These are phyloP conservation scores for Alectura lathami DNA, from an alignment of 2,113 vertebrate species.

Conservation along the genomic window DNA sequence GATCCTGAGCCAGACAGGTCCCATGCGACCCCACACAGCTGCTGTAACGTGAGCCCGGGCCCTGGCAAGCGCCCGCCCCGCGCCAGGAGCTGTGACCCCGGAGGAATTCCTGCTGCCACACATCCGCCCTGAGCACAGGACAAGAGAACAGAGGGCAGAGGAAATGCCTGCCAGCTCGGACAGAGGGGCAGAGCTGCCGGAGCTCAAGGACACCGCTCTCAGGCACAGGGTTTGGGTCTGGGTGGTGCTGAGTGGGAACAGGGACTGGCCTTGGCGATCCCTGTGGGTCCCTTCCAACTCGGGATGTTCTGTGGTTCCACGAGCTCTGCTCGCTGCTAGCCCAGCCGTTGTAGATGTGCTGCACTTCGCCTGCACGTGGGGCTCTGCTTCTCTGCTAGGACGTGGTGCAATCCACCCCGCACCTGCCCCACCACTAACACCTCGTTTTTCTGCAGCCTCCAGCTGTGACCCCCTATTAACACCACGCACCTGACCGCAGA, in stretches of 20 bases:
- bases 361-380: not conserved
- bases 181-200: too few species aligned
- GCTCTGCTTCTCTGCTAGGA: accelerated
- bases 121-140: not conserved
- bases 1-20: not conserved
- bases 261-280: too few species aligned
- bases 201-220: too few species aligned
- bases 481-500: not conserved
- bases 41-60: accelerated
- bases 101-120: not conserved
- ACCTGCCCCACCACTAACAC: not conserved
- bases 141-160: not conserved
- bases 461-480: not conserved
- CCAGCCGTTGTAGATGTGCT: not conserved
- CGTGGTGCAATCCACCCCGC: not conserved
- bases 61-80: not conserved
- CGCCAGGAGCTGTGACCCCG: not conserved
- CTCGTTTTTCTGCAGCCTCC: not conserved
- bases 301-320: not conserved
- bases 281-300: too few species aligned
- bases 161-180: too few species aligned
- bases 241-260: too few species aligned
- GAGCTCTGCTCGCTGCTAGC: not conserved
- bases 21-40: not conserved
- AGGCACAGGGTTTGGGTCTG: too few species aligned